Evolutionary conservation across 2,797 vertebrate species (phyloP).

Genomic region (Cirrhinus molitorella): DNA sequence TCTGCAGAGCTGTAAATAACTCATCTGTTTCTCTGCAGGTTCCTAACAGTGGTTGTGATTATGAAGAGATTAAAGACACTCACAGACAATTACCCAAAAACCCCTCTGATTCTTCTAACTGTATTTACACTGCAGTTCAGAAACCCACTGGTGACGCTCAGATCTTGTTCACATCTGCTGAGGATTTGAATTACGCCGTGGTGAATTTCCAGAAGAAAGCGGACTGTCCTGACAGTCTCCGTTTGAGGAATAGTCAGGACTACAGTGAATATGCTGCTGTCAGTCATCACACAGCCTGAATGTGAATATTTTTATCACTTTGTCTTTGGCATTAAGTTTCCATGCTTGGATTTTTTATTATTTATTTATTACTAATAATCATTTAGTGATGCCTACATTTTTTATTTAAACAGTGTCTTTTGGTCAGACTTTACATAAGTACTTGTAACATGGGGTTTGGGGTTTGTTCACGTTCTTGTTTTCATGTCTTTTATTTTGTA

Average conservation of each 20-base stretch:
- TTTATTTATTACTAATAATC: no score
- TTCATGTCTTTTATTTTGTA: no score
- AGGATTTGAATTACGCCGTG: slow-evolving; percentile 1
- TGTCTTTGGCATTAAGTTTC: no score
- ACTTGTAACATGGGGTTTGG: no score
- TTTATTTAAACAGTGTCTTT: no score
- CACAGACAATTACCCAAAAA: not conserved
- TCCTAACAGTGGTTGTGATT: not conserved
- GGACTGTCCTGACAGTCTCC: not conserved
- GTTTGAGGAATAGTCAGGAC: not conserved
- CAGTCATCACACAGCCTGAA: not conserved
- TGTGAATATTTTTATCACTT: no score
- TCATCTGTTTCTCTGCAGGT: not conserved
- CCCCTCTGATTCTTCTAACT: not conserved
- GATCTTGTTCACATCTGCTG: not conserved
- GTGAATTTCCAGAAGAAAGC: not conserved
- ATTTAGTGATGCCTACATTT: no score
- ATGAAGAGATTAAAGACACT: not conserved
- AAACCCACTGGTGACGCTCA: not conserved
- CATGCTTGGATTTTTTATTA: no score
- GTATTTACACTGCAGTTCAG: not conserved
- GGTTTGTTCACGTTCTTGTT: no score
- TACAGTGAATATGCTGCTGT: not conserved
- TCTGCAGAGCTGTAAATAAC: not conserved
- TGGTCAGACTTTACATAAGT: no score